Evolutionary conservation across 2,888 invertebrate species (phyloP), one percentile per base, ranked within the genome.

Genomic region (Hyppa rectilinea): DNA sequence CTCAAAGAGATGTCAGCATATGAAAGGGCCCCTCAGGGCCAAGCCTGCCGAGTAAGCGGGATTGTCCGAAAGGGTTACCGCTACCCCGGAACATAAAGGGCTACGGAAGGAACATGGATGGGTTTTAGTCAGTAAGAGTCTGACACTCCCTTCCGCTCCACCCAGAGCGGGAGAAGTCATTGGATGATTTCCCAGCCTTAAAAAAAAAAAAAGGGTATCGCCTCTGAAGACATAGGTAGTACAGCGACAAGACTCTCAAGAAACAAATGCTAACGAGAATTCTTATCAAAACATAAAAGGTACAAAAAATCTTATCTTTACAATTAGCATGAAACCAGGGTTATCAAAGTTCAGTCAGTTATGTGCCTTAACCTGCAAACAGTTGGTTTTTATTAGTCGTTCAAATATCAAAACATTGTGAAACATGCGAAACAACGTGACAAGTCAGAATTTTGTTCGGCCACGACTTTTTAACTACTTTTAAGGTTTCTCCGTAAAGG

Each of bases 311-410:
- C 17, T n/a, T 34, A 66, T 74, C 55, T 74, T 74, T 58, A 74
- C 45, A 52, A 58, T 67, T 67, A 75, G 17, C 31, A 63, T 20
- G 64, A 56, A 67, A 23, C 34, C 17, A 40, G 12, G 53, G 62
- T 62, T 67, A 63, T 67, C 52, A 26, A 38, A 45, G 31, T 58
- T 62, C 20, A 45, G 45, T 34, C 38, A 76, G 4, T 26, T 49
- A 10, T 12, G 17, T 52, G 7, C 26, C 45, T 38, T 55, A 55
- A 50, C 43, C 31, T 29, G 43, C 31, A 26, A 50, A 58, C 36
- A 20, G 34, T 76, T 71, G 23, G 14, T 61, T 63, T 76, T 60
- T 60, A 50, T 76, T 78, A 50, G 45, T 34, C 47, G 29, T 14
- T 4, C 14, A 65, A 66, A 66, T 49, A 72, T 45, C 45, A 62